phyloP scores from a whole-genome alignment of 1,140 invertebrate genomes.

The Solen grandis region DNA sequence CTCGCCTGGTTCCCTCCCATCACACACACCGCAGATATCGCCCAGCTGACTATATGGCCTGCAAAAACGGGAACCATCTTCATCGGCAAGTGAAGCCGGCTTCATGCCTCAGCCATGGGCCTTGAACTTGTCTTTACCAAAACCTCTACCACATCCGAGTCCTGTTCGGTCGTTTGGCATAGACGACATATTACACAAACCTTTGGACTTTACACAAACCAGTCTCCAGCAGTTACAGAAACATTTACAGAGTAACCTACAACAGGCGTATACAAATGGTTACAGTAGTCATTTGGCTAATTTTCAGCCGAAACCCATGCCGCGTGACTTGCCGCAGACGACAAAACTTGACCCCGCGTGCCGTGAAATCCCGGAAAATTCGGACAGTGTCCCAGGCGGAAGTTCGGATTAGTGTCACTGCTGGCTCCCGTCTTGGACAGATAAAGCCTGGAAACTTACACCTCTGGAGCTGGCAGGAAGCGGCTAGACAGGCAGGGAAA shows the following conservation, averaged over 20 bases:
- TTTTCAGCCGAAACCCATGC: slow-evolving; percentile 27
- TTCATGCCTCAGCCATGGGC: slow-evolving; percentile 50
- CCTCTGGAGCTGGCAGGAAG: no score
- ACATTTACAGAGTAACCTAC: slow-evolving; percentile 44
- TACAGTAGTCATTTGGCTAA: slow-evolving; percentile 36
- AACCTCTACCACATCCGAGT: slow-evolving; percentile 1
- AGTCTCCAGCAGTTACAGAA: slow-evolving; percentile 48
- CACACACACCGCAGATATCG: slow-evolving; percentile 49
- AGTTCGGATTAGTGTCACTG: slow-evolving; percentile 52
- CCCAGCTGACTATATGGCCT: slow-evolving; percentile 57
- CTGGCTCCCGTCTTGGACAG: slow-evolving; percentile 23
- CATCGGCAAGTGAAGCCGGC: slow-evolving; percentile 12
- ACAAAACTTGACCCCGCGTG: slow-evolving; percentile 49
- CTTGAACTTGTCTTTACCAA: slow-evolving; percentile 43
- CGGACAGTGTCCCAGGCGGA: slow-evolving; percentile 24
- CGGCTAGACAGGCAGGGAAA: no score
- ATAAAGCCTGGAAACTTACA: slow-evolving; percentile 47
- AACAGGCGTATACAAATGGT: slow-evolving; percentile 47
- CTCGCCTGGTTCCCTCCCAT: slow-evolving; percentile 12
- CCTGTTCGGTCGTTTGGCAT: slow-evolving; percentile 47
- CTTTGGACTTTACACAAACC: slow-evolving; percentile 42
- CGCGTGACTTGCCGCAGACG: slow-evolving; percentile 31
- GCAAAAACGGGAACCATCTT: slow-evolving; percentile 40
- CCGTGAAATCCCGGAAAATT: slow-evolving; percentile 37
- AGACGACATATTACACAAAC: slow-evolving; percentile 53